These are phyloP conservation scores for Nixonia krombeini DNA, from an alignment of 1,140 invertebrate genomes.

Conservation along the genomic window DNA sequence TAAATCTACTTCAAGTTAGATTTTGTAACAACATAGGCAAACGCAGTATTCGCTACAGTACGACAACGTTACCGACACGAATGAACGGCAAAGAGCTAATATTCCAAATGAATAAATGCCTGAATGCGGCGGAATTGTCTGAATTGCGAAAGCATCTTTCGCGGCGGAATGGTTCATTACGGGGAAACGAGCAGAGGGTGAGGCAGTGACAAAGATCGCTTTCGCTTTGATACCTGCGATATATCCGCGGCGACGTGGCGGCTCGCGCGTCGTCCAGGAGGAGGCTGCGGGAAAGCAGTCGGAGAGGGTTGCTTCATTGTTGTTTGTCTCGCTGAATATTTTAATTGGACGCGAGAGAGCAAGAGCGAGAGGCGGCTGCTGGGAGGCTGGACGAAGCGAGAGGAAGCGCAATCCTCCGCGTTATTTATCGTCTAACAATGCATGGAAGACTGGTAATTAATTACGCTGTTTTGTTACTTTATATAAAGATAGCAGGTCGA, in stretches of 20 bases:
- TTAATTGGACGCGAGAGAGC: conserved; percentile 65
- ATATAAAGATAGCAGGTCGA: conserved; percentile 70
- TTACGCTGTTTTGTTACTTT: conserved; percentile 71
- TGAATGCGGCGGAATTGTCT: neutral
- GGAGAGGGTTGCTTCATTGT: conserved; percentile 60
- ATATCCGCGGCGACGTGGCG: conserved; percentile 27
- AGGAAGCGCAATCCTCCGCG: conserved; percentile 24
- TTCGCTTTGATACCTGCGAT: conserved; percentile 35
- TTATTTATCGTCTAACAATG: conserved; percentile 72
- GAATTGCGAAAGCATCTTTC: neutral
- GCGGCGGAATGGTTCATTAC: conserved; percentile 16
- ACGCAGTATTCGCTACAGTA: no score
- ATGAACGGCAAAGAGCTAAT: neutral
- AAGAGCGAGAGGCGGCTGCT: conserved; percentile 2
- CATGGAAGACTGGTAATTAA: conserved; percentile 69
- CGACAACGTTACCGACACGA: no score
- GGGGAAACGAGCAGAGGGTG: conserved; percentile 31
- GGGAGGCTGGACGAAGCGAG: conserved; percentile 15
- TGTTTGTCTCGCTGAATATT: conserved; percentile 72
- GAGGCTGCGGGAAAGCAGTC: conserved; percentile 23
- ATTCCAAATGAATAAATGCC: neutral
- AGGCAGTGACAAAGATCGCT: conserved; percentile 43
- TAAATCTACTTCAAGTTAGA: no score
- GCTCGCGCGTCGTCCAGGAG: neutral
- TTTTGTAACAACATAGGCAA: no score